Evolutionary conservation across 2,888 invertebrate genomes (phyloP), one percentile per base, ranked within the genome.

Genomic region (Uropetala carovei): DNA sequence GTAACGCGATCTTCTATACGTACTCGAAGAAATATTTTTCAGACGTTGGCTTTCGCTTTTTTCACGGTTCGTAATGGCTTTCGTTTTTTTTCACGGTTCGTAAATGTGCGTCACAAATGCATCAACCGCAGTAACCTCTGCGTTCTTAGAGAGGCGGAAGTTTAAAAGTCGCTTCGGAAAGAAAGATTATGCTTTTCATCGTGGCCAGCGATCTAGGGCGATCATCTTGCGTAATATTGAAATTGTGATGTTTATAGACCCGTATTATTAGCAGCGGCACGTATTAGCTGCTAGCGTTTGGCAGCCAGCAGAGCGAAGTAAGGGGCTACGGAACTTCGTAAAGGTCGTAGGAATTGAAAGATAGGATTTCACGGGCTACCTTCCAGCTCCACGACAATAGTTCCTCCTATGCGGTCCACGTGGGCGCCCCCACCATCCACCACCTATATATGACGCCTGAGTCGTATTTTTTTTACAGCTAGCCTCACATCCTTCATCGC

Each of bases 241-340:
- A 75, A 75, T 75, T 75, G 75, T 75, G 75, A 27, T 75, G 75
- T 75, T 75, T 75, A 75, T 75, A 75, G 75, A 75, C 11, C 27
- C 75, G 27, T 75, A 75, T 75, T 75, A 75, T 75, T 75, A 75
- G 75, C 75, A 27, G 8, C 4, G 75, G 75, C 10, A 75, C 75
- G 75, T 75, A 75, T 75, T 75, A 75, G 75, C 75, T 43, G 5
- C 43, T 27, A 75, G 75, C 22, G 75, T 75, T 75, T 75, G 75
- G 75, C 75, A 75, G 75, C 75, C 27, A 75, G 10, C 22, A 13
- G 75, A 18, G 14, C 22, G 13, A 75, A 75, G 27, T 22, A 27
- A 27, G 27, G 75, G 75, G 13, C 5, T 27, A 13, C 75, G 75
- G 27, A 22, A 75, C 75, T 27, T 27, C 27, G 75, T 75, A 75